phyloP scores from a whole-genome alignment of 2,888 invertebrate species.

The Pyrrhosoma nymphula region DNA sequence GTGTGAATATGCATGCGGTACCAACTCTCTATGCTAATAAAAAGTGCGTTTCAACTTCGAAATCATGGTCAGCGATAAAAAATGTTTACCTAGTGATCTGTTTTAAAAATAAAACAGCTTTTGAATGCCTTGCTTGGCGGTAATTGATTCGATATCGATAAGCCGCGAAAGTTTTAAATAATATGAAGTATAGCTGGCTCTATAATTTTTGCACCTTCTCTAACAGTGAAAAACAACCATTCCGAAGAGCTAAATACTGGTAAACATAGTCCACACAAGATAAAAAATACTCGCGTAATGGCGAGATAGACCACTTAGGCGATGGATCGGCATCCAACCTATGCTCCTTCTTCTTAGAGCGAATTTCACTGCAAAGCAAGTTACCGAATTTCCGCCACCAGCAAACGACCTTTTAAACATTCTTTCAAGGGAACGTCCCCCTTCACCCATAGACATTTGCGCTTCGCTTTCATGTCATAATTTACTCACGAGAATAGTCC shows the following conservation, averaged over 20 bases:
- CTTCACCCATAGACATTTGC: background rate
- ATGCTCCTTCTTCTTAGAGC: background rate
- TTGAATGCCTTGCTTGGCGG: too few species aligned
- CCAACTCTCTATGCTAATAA: too few species aligned
- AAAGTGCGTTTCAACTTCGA: too few species aligned
- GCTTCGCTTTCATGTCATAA: conserved; percentile 1
- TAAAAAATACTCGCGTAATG: too few species aligned
- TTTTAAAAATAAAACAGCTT: too few species aligned
- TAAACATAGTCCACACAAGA: background rate
- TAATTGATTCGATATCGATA: too few species aligned
- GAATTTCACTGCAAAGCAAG: background rate
- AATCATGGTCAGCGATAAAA: too few species aligned
- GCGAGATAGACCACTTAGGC: background rate
- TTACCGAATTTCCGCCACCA: background rate
- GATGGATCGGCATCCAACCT: background rate
- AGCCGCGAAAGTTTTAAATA: too few species aligned
- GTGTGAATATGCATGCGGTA: too few species aligned
- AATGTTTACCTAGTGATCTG: too few species aligned
- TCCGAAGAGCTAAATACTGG: background rate
- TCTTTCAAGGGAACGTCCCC: background rate
- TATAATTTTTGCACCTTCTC: too few species aligned
- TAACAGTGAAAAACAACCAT: background rate
- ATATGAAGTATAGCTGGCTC: too few species aligned
- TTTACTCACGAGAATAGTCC: background rate
- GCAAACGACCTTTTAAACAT: background rate